Evolutionary conservation across 2,888 invertebrate species (phyloP).

Genomic region (Caenorhabditis afra): DNA sequence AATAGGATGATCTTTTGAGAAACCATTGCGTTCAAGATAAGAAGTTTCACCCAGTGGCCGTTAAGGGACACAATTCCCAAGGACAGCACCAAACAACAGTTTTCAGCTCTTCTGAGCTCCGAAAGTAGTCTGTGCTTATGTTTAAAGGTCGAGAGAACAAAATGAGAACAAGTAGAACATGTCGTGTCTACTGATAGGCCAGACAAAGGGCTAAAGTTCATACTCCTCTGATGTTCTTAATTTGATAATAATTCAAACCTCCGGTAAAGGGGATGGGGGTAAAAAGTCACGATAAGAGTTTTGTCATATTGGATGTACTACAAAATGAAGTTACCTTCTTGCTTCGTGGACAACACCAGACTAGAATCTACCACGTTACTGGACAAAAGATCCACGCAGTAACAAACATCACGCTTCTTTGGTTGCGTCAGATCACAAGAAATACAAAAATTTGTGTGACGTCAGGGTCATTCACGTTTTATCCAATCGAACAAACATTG

Average conservation of each 20-base stretch:
- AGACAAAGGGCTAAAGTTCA: too few relatives aligned
- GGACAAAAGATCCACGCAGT: constrained; percentile 2
- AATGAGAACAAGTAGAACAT: neutral
- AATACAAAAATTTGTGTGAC: constrained; percentile 23
- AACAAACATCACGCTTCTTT: constrained; percentile 34
- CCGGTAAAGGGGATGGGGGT: too few relatives aligned
- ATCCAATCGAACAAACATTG: neutral
- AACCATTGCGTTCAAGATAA: neutral
- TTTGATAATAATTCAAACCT: too few relatives aligned
- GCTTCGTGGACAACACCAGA: constrained; percentile 5
- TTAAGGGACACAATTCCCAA: neutral
- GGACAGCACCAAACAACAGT: neutral
- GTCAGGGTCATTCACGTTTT: constrained; percentile 16
- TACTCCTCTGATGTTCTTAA: too few relatives aligned
- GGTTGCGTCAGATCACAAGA: constrained; percentile 19
- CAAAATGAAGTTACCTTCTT: constrained; percentile 36
- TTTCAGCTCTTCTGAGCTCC: too few relatives aligned
- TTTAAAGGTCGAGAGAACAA: neutral
- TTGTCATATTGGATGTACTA: constrained; percentile 20
- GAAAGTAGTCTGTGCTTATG: too few relatives aligned
- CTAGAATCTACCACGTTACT: constrained; percentile 14
- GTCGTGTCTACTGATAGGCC: too few relatives aligned
- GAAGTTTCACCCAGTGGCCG: too few relatives aligned
- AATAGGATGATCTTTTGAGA: neutral
- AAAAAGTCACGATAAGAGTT: neutral